Evolutionary conservation across 2,888 invertebrate species (phyloP).

Genomic region (Dasypolia templi): DNA sequence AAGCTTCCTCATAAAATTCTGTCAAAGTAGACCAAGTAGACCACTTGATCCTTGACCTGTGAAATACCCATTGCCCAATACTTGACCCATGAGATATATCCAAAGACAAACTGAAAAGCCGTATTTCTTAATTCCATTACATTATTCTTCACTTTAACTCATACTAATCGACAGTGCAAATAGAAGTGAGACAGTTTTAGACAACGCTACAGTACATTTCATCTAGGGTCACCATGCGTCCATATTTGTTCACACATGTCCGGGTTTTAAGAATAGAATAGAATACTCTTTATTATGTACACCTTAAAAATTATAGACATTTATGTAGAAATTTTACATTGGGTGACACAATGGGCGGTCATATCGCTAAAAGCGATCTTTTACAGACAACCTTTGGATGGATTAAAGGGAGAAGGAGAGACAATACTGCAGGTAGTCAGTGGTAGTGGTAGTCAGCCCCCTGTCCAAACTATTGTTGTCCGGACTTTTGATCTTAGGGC

Average conservation of each 20-base stretch:
- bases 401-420: too few relatives aligned
- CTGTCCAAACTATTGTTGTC: not conserved
- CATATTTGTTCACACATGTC: too few relatives aligned
- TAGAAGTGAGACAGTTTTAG: conserved; percentile 37
- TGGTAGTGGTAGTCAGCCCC: too few relatives aligned
- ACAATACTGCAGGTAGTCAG: too few relatives aligned
- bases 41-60: conserved; percentile 13
- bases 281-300: too few relatives aligned
- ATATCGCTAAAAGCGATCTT: too few relatives aligned
- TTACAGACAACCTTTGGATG: too few relatives aligned
- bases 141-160: conserved; percentile 26
- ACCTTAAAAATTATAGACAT: too few relatives aligned
- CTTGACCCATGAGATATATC: conserved; percentile 22
- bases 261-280: too few relatives aligned
- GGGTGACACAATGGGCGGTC: too few relatives aligned
- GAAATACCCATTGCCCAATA: conserved; percentile 4
- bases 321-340: too few relatives aligned
- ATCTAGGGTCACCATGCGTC: conserved; percentile 48
- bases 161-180: conserved; percentile 36
- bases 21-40: conserved; percentile 15
- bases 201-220: conserved; percentile 33
- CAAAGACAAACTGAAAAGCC: conserved; percentile 27
- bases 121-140: conserved; percentile 27
- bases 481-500: not conserved
- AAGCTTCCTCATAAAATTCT: not conserved